Base-by-base conservation (phyloP, 1,140 invertebrate genomes). In the Drosophila lini region DNA sequence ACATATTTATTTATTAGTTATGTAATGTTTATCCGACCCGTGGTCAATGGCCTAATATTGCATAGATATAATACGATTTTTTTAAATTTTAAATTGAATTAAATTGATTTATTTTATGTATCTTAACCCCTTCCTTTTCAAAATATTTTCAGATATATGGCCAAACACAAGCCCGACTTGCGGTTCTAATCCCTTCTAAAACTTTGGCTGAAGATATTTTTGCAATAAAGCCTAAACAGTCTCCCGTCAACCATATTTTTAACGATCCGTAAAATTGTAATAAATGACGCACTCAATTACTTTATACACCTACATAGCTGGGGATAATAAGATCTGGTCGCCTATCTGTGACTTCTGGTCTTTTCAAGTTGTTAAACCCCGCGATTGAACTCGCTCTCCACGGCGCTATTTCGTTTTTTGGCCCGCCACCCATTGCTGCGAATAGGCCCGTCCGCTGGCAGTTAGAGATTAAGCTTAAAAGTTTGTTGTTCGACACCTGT, bases 111-210 rank as follows among this genome's bases (percentile, higher is more conserved):
- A 22, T 22, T 22, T 22, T 22, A 8, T 7, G 5, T 28, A 28
- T 28, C 25, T 16, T 19, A 32, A 10, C 15, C 13, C 5, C 28
- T 44, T 22, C 8, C 5, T 50, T 13, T 9, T 55, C 3, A 7
- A 6, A 34, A 88, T 91, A 88, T 91, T 96, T 96, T 67, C 94
- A 98, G 97, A 90, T 96, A 98, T 89, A 97, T 98, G 94, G 94
- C 97, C 84, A 98, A 98, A 92, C 95, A 96, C 93, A 98, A 98
- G 93, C 96, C 97, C n/a, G 97, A 98, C 91, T 93, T 98, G 68
- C 94, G 97, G 81, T 98, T 97, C 92, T 98, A 94, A 95, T 16
- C 28, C 10, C 32, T 22, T 44, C 5, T 31, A 8, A 50, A 34
- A 22, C 7, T 42, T 22, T 31, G 34, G 31, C 22, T 50, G 22